These are phyloP conservation scores for Volucella inanis DNA, from an alignment of 2,888 invertebrate genomes.

Conservation along the genomic window DNA sequence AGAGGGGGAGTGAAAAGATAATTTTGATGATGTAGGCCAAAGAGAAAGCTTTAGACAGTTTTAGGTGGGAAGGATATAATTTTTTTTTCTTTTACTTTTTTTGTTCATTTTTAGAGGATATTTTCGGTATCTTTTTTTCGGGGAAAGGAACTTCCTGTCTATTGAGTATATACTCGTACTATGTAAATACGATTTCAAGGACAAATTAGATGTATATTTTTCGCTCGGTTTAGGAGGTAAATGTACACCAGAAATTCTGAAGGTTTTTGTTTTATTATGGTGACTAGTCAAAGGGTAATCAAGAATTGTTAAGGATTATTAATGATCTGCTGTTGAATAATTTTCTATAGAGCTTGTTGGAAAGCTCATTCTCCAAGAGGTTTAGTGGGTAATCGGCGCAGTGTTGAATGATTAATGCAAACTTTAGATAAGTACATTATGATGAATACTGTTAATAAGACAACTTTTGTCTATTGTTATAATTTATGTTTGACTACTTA, in stretches of 20 bases:
- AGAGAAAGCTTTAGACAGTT: slow-evolving; percentile 47
- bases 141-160: slow-evolving; percentile 69
- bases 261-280: slow-evolving; percentile 38
- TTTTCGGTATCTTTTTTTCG: neutral
- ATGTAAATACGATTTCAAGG: slow-evolving; percentile 56
- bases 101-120: neutral
- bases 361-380: neutral
- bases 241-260: slow-evolving; percentile 18
- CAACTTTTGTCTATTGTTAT: too few relatives aligned
- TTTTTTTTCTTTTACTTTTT: neutral
- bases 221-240: neutral
- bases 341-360: slow-evolving; percentile 11
- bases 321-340: slow-evolving; percentile 13
- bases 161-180: slow-evolving; percentile 42
- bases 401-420: too few relatives aligned
- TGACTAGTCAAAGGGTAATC: slow-evolving; percentile 28
- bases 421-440: too few relatives aligned
- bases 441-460: too few relatives aligned
- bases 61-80: slow-evolving; percentile 49
- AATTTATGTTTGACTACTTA: too few relatives aligned
- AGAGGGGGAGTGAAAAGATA: neutral
- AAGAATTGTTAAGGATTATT: slow-evolving; percentile 14
- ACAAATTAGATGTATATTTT: slow-evolving; percentile 30
- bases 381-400: neutral
- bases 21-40: slow-evolving; percentile 47